A percentile compares a stretch with the other conserved stretches of the same genome.
These are phyloP conservation scores for Gorsachius goisagi DNA, from an alignment of 2,113 vertebrate genomes.

Conservation along the genomic window DNA sequence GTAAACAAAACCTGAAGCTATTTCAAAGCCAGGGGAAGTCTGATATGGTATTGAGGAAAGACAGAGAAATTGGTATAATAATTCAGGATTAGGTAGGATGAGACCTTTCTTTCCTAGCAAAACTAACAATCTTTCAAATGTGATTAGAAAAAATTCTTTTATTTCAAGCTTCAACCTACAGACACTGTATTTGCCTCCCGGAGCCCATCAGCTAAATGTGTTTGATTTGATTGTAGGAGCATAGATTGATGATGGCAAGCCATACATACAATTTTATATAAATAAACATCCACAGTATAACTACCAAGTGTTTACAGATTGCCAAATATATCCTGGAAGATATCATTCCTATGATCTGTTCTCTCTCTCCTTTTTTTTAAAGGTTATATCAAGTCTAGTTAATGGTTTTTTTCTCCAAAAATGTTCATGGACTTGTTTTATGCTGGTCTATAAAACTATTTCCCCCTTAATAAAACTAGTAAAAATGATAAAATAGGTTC, in stretches of 20 bases:
- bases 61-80: slow-evolving; percentile 56
- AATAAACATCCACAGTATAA: slow-evolving; percentile 15
- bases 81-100: slow-evolving; percentile 65
- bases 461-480: background rate
- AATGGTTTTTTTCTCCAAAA: background rate
- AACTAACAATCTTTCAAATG: slow-evolving; percentile 60
- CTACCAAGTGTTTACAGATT: background rate
- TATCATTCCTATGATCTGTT: background rate
- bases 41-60: slow-evolving; percentile 59
- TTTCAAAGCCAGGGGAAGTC: slow-evolving; percentile 35
- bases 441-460: background rate
- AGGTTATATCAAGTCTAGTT: background rate
- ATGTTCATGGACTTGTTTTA: background rate
- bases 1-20: slow-evolving; percentile 64
- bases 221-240: slow-evolving; percentile 30
- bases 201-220: background rate
- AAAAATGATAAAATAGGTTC: background rate
- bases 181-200: slow-evolving; percentile 6
- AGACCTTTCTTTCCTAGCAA: slow-evolving; percentile 50
- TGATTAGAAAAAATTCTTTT: slow-evolving; percentile 60
- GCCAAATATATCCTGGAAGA: background rate
- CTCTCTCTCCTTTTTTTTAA: background rate
- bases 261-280: slow-evolving; percentile 10
- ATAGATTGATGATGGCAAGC: slow-evolving; percentile 34
- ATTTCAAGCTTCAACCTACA: slow-evolving; percentile 21